phyloP scores from a whole-genome alignment of 2,888 invertebrate genomes.

The Thyatira batis region DNA sequence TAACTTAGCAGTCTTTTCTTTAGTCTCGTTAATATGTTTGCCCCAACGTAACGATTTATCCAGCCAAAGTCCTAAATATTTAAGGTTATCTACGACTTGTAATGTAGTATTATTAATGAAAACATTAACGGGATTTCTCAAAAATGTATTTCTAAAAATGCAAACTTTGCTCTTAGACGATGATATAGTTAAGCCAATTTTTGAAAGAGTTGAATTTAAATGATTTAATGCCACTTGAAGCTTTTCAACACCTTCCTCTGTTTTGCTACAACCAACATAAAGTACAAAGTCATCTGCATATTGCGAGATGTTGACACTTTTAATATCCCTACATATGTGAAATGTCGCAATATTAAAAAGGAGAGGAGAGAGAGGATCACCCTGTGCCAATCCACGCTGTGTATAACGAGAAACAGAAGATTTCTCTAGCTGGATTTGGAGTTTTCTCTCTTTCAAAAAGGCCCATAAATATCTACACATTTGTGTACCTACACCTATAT shows the following conservation, averaged over 20 bases:
- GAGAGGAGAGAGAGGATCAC: slow-evolving; percentile 35
- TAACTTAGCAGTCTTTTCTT: slow-evolving; percentile 9
- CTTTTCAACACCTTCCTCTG: slow-evolving; percentile 7
- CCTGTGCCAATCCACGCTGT: slow-evolving; percentile 28
- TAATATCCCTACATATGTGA: slow-evolving; percentile 11
- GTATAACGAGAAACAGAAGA: slow-evolving; percentile 10
- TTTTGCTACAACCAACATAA: slow-evolving; percentile 7
- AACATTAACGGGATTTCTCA: slow-evolving; percentile 6
- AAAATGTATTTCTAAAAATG: slow-evolving; percentile 20
- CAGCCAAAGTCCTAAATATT: slow-evolving; percentile 25
- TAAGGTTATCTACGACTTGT: slow-evolving; percentile 13
- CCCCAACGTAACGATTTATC: slow-evolving; percentile 18
- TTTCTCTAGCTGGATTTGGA: slow-evolving; percentile 13
- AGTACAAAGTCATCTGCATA: slow-evolving; percentile 28
- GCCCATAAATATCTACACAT: slow-evolving; percentile 25
- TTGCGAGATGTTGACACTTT: slow-evolving; percentile 20
- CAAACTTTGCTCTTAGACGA: slow-evolving; percentile 22
- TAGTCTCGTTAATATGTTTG: slow-evolving; percentile 20
- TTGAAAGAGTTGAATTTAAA: slow-evolving; percentile 7
- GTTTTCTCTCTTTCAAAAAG: slow-evolving; percentile 16
- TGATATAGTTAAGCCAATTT: slow-evolving; percentile 21
- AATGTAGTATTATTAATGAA: slow-evolving; percentile 10
- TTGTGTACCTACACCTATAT: slow-evolving; percentile 16
- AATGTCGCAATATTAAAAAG: slow-evolving; percentile 34
- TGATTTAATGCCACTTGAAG: slow-evolving; percentile 8